A percentile compares a stretch with the other conserved stretches of the same genome.
Evolutionary conservation across 2,888 invertebrate genomes (phyloP).

Genomic region (Cecidostiba fungosa): DNA sequence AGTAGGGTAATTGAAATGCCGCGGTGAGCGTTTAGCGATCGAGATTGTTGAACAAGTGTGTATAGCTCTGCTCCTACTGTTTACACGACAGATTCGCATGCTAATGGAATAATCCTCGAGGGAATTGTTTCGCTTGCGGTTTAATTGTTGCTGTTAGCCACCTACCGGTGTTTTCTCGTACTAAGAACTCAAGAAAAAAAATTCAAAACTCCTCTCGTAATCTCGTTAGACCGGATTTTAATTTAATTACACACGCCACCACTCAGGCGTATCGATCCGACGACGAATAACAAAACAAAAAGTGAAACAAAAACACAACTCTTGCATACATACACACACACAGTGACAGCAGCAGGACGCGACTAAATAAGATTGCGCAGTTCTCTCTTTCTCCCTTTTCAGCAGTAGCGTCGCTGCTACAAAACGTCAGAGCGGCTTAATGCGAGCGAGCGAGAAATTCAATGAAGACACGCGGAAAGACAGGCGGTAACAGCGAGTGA

Average conservation of each 20-base stretch:
- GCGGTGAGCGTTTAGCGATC: not conserved
- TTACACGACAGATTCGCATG: not conserved
- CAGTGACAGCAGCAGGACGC: not conserved
- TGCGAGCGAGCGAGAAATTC: slow-evolving; percentile 2
- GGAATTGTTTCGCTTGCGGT: not conserved
- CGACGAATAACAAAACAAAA: too few relatives aligned
- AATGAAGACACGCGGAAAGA: slow-evolving; percentile 28
- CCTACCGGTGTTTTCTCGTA: not conserved
- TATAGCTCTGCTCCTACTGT: too few relatives aligned
- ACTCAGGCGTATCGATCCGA: too few relatives aligned
- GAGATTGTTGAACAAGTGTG: not conserved
- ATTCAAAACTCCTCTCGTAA: too few relatives aligned
- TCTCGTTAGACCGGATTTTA: too few relatives aligned
- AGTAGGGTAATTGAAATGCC: not conserved
- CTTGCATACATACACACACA: not conserved
- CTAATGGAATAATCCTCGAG: not conserved
- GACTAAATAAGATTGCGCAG: not conserved
- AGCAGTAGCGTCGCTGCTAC: not conserved
- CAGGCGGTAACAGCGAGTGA: slow-evolving; percentile 23
- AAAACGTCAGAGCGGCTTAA: slow-evolving; percentile 21
- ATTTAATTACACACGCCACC: too few relatives aligned
- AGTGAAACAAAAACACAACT: too few relatives aligned
- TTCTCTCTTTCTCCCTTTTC: not conserved
- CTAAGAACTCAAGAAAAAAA: too few relatives aligned
- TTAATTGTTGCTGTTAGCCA: not conserved